Conservation (phyloP, 2,113 vertebrate species). For the Ictalurus furcatus region DNA sequence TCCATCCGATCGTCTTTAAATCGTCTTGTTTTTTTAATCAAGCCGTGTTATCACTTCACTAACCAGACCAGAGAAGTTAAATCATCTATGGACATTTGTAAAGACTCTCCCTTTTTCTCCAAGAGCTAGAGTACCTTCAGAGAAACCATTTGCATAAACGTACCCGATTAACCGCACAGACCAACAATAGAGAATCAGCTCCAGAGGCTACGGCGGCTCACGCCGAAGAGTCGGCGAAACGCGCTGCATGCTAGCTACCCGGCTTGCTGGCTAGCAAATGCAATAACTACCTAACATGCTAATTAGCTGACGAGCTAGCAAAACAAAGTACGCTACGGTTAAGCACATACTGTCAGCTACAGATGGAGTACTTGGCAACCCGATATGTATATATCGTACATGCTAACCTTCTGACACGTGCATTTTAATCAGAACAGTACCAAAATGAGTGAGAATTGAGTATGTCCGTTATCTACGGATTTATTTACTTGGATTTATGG, state of each 20-base stretch:
- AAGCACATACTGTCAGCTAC: neutral
- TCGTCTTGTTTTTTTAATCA: no score
- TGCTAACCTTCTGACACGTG: neutral
- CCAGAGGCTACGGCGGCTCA: no score
- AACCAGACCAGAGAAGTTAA: no score
- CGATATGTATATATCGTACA: neutral
- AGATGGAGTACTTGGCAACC: neutral
- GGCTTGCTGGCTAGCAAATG: neutral
- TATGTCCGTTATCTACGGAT: neutral
- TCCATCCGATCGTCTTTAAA: neutral
- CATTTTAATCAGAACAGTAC: neutral
- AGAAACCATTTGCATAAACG: no score
- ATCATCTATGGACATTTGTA: no score
- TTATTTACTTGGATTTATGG: neutral
- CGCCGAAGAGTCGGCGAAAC: no score
- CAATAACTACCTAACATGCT: neutral
- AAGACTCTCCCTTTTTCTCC: no score
- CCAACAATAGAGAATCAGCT: no score
- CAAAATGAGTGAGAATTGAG: neutral
- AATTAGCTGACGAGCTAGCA: neutral
- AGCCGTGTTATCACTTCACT: no score
- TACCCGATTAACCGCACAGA: no score
- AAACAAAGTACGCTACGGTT: neutral
- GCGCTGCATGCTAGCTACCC: neutral
- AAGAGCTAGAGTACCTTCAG: no score